Evolutionary conservation across 2,113 vertebrate genomes (phyloP).

Genomic region (Myotis brandtii): DNA sequence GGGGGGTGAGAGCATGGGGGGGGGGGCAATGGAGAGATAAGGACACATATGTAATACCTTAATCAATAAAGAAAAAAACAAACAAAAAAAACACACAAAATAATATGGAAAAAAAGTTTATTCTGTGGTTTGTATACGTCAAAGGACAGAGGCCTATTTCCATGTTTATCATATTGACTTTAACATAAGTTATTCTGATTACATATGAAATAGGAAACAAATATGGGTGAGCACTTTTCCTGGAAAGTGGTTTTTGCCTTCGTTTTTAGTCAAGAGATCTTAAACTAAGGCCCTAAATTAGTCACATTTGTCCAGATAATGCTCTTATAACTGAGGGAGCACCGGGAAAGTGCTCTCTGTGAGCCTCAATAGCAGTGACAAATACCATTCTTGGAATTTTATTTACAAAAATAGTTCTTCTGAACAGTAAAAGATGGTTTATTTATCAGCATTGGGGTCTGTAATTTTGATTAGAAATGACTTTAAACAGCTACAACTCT

Average conservation of each 20-base stretch:
- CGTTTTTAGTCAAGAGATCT: slow-evolving; percentile 65
- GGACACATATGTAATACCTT: too few species aligned
- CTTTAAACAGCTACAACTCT: neutral
- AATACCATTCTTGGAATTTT: slow-evolving; percentile 62
- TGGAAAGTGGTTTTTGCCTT: slow-evolving; percentile 74
- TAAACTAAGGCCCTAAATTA: slow-evolving; percentile 73
- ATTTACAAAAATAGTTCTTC: slow-evolving; percentile 64
- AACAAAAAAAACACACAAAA: too few species aligned
- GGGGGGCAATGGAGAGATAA: too few species aligned
- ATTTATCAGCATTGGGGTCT: slow-evolving; percentile 39
- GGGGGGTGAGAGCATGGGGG: too few species aligned
- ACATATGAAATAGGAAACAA: neutral
- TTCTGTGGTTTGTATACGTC: neutral
- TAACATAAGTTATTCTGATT: neutral
- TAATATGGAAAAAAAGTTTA: too few species aligned
- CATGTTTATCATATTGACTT: neutral
- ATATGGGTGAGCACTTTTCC: slow-evolving; percentile 71
- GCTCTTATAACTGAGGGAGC: neutral
- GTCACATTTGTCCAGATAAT: slow-evolving; percentile 77
- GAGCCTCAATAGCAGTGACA: neutral
- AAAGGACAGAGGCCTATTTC: neutral
- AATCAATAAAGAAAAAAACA: too few species aligned
- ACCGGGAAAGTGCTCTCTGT: neutral
- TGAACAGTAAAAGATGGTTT: slow-evolving; percentile 3
- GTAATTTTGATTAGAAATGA: neutral